Base-by-base conservation (phyloP, 2,797 vertebrate genomes). In the Sphenodon punctatus region DNA sequence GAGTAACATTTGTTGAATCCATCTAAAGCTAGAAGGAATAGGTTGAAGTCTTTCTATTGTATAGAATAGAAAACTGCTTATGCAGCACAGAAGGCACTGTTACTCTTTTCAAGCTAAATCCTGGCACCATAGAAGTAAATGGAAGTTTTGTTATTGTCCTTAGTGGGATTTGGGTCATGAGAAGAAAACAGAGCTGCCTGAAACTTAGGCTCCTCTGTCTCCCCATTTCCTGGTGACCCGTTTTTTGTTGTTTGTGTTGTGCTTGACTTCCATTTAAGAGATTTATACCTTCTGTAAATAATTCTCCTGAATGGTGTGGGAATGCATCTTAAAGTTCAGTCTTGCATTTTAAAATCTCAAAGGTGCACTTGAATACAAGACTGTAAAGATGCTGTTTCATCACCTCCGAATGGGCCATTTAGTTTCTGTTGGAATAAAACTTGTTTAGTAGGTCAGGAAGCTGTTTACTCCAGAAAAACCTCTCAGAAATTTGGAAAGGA, bases 101-200 rank as follows among this genome's bases (percentile, higher is more conserved):
- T 32, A 34, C 9, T 2, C 42, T n/a, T 6, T 23, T 27, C 10
- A 60, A 69, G 23, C 25, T 4, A 72, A 38, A 11, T n/a, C 25
- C 41, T n/a, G 34, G 15, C 19, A 30, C 39, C 30, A 13, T 20
- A 38, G 32, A 16, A 38, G 8, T 34, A 43, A 72, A 59, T 61
- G 11, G 32, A 25, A 48, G 38, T 39, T 14, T 48, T 78, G 38
- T 36, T 70, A 73, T 55, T 76, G 48, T 4, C 48, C 58, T 55
- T 51, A 78, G 38, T 75, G 60, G 43, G 73, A 79, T 86, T 56
- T 51, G 67, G 60, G 25, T 82, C 63, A 70, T 67, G 80, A 85
- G 78, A 86, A 55, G 23, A 39, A 20, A 80, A 75, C 32, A 81
- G 82, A 60, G 75, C 77, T 66, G 0, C 51, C 38, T 49, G 14